Evolutionary conservation across 2,797 vertebrate genomes (phyloP).

Genomic region (Sorex maritimensis): DNA sequence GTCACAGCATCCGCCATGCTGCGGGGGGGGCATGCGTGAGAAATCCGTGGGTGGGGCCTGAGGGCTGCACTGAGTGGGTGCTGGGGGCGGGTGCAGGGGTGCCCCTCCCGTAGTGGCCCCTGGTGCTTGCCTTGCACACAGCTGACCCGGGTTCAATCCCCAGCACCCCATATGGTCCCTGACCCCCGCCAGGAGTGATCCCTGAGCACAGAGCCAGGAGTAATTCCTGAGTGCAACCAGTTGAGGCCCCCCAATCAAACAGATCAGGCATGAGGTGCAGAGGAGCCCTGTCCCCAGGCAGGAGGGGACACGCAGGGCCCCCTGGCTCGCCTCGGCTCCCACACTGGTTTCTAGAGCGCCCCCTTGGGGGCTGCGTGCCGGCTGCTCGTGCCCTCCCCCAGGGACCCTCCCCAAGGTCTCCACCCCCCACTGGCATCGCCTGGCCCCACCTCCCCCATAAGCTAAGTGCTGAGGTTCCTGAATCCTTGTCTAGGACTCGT

Average conservation of each 20-base stretch:
- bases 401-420: neutral
- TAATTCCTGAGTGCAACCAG: too few species aligned
- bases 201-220: too few species aligned
- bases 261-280: too few species aligned
- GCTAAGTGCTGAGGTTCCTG: neutral
- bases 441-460: neutral
- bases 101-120: too few species aligned
- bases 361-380: neutral
- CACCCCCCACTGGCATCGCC: neutral
- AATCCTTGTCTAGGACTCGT: neutral
- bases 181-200: too few species aligned
- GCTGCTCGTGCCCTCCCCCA: too few species aligned
- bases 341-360: neutral
- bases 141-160: too few species aligned
- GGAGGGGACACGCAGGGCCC: neutral
- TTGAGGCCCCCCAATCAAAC: too few species aligned
- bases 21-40: neutral
- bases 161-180: too few species aligned
- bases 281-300: neutral
- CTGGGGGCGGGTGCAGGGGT: too few species aligned
- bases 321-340: accelerated
- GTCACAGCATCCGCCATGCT: neutral
- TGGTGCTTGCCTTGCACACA: too few species aligned
- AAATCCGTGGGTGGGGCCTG: neutral
- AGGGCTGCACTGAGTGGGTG: neutral